Percentiles rank a stretch among this genome's conserved stretches.
These are phyloP conservation scores for Patella ulyssiponensis DNA, from an alignment of 2,888 invertebrate species.

Conservation along the genomic window DNA sequence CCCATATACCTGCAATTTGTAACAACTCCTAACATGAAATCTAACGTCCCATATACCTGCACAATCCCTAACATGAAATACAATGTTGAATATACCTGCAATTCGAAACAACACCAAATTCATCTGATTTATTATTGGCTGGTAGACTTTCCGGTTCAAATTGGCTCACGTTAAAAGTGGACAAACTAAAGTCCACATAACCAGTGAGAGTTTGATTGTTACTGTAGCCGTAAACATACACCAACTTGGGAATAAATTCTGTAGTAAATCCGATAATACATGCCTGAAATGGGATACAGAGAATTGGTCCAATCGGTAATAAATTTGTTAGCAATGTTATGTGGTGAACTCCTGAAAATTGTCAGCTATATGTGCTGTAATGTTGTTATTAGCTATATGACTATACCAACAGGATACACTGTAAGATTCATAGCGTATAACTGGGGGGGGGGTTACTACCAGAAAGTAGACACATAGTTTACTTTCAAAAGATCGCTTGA, in stretches of 20 bases:
- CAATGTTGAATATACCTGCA: conserved; percentile 54
- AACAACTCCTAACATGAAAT: too few species aligned
- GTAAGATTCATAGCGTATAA: too few species aligned
- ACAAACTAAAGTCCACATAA: conserved; percentile 65
- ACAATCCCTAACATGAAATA: conserved; percentile 23
- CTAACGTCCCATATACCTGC: conserved; percentile 49
- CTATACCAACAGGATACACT: background rate
- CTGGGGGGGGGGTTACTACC: too few species aligned
- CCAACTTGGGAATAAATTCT: conserved; percentile 95
- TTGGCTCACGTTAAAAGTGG: conserved; percentile 59
- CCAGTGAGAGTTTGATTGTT: conserved; percentile 46
- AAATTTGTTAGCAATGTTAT: background rate
- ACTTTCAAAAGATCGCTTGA: too few species aligned
- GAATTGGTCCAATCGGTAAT: background rate
- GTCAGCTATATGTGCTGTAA: background rate
- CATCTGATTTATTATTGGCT: conserved; percentile 31
- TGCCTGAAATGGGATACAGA: conserved; percentile 78
- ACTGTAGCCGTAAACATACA: conserved; percentile 81
- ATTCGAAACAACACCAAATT: conserved; percentile 51
- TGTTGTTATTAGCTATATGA: background rate
- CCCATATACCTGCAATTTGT: too few species aligned
- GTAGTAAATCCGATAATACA: conserved; percentile 98
- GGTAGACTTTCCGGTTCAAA: conserved; percentile 56
- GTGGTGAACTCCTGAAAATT: background rate
- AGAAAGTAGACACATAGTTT: too few species aligned